phyloP scores from a whole-genome alignment of 2,888 invertebrate species.

The Tenthredo mesomela region DNA sequence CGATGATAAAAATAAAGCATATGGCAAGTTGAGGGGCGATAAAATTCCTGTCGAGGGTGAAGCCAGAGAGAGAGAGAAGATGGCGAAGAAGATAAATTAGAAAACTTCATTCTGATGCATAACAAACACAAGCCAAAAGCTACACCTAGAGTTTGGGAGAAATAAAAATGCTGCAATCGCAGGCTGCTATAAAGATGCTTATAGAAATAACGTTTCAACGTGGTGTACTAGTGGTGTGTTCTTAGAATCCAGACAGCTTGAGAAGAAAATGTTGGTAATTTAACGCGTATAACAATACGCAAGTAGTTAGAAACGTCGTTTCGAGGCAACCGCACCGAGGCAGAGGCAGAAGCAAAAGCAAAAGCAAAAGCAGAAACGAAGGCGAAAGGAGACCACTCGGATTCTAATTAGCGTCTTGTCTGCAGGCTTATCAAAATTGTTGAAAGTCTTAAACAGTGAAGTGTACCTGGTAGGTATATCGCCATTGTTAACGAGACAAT shows the following conservation, averaged over 20 bases:
- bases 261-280: neutral
- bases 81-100: neutral
- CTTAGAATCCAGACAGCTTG: neutral
- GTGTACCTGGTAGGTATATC: neutral
- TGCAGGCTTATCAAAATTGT: slow-evolving; percentile 5
- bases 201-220: too few relatives aligned
- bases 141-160: too few relatives aligned
- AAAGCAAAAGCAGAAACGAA: neutral
- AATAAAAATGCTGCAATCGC: too few relatives aligned
- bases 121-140: neutral
- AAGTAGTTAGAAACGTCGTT: neutral
- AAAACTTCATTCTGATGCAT: neutral
- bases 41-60: neutral
- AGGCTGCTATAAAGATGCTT: too few relatives aligned
- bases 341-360: too few relatives aligned
- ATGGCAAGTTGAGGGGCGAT: neutral
- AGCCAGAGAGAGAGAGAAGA: too few relatives aligned
- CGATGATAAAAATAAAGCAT: neutral
- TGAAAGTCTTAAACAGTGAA: neutral
- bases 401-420: neutral
- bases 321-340: neutral
- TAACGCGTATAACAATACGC: neutral
- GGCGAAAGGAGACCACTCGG: neutral
- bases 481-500: neutral
- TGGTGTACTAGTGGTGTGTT: neutral